Evolutionary conservation across 2,888 invertebrate species (phyloP).

Genomic region (Atherix ibis): DNA sequence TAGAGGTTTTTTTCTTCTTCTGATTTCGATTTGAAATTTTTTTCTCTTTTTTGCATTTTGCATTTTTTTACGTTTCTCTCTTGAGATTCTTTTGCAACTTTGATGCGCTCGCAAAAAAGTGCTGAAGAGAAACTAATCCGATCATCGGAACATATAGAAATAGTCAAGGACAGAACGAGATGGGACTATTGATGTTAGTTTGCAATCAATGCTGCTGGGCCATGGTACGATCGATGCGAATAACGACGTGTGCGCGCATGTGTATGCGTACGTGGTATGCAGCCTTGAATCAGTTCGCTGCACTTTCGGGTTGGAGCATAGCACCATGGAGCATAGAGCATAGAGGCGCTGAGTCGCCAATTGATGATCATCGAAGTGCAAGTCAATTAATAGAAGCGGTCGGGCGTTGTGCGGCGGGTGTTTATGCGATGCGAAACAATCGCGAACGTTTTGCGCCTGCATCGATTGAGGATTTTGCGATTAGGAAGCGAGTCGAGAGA

Average conservation of each 20-base stretch:
- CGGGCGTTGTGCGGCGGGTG: not conserved
- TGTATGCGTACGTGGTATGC: slow-evolving; percentile 26
- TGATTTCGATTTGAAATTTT: too few species aligned
- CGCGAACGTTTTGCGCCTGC: not conserved
- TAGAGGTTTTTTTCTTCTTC: too few species aligned
- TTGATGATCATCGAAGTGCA: not conserved
- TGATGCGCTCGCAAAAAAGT: too few species aligned
- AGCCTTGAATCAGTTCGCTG: slow-evolving; percentile 35
- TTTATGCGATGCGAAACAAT: not conserved
- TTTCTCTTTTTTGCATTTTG: too few species aligned
- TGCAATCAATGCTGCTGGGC: not conserved
- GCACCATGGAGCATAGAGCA: slow-evolving; percentile 6
- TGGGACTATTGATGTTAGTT: not conserved
- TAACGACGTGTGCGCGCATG: slow-evolving; percentile 5
- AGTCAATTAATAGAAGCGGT: not conserved
- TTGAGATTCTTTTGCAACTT: too few species aligned
- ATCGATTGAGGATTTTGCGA: not conserved
- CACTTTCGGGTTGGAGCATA: slow-evolving; percentile 31
- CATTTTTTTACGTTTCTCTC: too few species aligned
- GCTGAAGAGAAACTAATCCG: too few species aligned
- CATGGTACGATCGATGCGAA: not conserved
- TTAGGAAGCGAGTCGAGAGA: not conserved
- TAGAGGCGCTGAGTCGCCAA: not conserved
- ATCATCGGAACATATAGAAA: too few species aligned
- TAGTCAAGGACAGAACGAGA: too few species aligned